Evolutionary conservation across 2,113 vertebrate species (phyloP), one percentile per base, ranked within the genome.

Genomic region (Muntiacus reevesi): DNA sequence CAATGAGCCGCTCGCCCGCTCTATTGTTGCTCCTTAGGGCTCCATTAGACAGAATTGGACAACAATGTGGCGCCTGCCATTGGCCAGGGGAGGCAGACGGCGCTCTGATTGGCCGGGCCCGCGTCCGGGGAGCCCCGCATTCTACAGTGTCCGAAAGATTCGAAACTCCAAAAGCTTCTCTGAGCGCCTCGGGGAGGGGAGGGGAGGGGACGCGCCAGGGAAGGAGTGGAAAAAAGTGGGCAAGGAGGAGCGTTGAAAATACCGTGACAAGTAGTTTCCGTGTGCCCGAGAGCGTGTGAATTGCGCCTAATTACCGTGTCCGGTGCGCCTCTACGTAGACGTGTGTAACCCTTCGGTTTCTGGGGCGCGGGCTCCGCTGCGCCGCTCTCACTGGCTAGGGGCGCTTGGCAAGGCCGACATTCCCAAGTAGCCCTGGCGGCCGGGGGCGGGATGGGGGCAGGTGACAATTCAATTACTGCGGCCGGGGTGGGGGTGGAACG

Each of bases 41-140:
- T 99, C 99, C 99, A 99, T 99, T 99, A 99, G 99, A 99, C 99
- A 99, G 99, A 99, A 99, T 99, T 99, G 99, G 99, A 99, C 99
- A 99, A 99, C 99, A 99, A 99, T 99, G 99, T 99, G 99, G 99
- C 99, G 99, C 97, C 99, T 99, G 99, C 99, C 99, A 99, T 99
- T 99, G 99, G 99, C 99, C 99, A 99, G 97, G 98, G 98, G 98
- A 98, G 98, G 98, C 98, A 99, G 98, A 98, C 98, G 98, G 98
- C 98, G 71, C 99, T 99, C 99, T 99, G 99, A 99, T 99, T 99
- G 99, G 99, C 99, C 99, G 98, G 98, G 94, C 98, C 97, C 96
- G 96, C 98, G 97, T 98, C 98, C 97, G 91, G 97, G 97, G 98
- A 98, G 98, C 97, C 97, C 97, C 96, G 97, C 97, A 25, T 82